Evolutionary conservation across 2,888 invertebrate species (phyloP).

Genomic region (Trichogramma evanescens): DNA sequence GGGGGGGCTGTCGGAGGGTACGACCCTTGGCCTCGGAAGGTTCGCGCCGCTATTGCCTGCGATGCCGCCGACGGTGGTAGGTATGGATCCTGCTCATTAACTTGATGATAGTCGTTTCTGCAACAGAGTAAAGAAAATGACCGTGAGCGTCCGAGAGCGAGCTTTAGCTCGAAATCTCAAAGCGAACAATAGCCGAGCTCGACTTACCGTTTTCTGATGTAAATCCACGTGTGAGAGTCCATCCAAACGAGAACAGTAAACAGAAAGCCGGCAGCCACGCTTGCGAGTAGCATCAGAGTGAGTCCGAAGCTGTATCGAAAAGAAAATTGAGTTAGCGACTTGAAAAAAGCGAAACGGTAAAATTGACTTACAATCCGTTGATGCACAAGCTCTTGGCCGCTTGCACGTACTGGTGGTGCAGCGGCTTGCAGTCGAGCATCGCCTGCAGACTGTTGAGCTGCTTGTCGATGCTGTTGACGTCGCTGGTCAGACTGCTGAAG

Average conservation of each 20-base stretch:
- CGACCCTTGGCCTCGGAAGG: slow-evolving; percentile 66
- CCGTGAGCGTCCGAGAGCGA: too few relatives aligned
- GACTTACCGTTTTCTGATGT: slow-evolving; percentile 79
- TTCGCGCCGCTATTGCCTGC: slow-evolving; percentile 57
- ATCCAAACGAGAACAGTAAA: slow-evolving; percentile 90
- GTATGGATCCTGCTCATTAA: slow-evolving; percentile 79
- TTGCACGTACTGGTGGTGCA: slow-evolving; percentile 75
- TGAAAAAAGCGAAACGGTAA: neutral
- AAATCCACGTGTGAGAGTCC: slow-evolving; percentile 95
- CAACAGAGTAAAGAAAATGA: slow-evolving; percentile 27
- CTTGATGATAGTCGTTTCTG: slow-evolving; percentile 73
- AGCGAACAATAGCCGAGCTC: neutral
- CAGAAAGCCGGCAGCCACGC: slow-evolving; percentile 78
- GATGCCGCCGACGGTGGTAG: slow-evolving; percentile 57
- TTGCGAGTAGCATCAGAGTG: slow-evolving; percentile 78
- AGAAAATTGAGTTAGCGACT: neutral
- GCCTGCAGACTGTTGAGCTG: slow-evolving; percentile 59
- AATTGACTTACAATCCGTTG: slow-evolving; percentile 59
- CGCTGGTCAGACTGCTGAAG: slow-evolving; percentile 68
- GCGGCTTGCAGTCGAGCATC: slow-evolving; percentile 74
- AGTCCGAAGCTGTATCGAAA: slow-evolving; percentile 54
- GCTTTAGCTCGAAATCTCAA: neutral
- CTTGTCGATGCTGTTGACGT: slow-evolving; percentile 70
- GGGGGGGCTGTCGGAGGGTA: slow-evolving; percentile 58
- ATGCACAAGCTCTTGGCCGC: slow-evolving; percentile 78